Base-by-base conservation (phyloP, 2,113 vertebrate species). In the Cebidichthys violaceus region DNA sequence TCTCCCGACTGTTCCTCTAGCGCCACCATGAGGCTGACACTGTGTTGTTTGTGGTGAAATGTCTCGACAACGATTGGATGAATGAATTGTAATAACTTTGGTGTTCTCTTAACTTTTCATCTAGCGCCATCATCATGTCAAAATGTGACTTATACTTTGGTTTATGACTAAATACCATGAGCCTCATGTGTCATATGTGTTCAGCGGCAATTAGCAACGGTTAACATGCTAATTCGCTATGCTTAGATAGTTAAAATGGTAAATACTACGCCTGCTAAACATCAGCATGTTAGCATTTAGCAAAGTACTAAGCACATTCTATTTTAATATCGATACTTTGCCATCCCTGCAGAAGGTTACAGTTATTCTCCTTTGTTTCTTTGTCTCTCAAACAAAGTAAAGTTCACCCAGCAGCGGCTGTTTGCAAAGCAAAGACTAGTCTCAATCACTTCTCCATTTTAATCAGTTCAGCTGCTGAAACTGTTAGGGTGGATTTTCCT, bases 401-500 rank as follows among this genome's bases (percentile, higher is more conserved):
- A 81, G 81, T 87, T 88, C 71, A 70, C 66, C 50, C 61, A 69
- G 76, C 72, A 69, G 65, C 43, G 22, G 31, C 13, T 87, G 86
- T 87, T 90, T 85, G 83, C 75, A 18, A 81, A 86, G 77, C 67
- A 54, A 82, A 82, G 33, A 73, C 55, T 5, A 20, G 18, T 70
- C 57, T 61, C 74, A 83, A 60, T 85, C 71, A 72, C 86, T 82
- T 89, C 85, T 74, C 70, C 41, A 41, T 83, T 84, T 90, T 79
- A 77, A 83, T 91, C 77, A 78, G 37, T 77, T 85, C 73, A 61
- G 67, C 29, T 39, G 69, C 85, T 81, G 72, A 86, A 90, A 84
- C 77, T 79, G 62, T 87, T 84, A 83, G 75, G 3, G 10, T 59
- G 86, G 43, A 90, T 91, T 78, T 89, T 66, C 75, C 75, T 82